Conservation (phyloP, 2,113 vertebrate species). For the Vimba vimba region DNA sequence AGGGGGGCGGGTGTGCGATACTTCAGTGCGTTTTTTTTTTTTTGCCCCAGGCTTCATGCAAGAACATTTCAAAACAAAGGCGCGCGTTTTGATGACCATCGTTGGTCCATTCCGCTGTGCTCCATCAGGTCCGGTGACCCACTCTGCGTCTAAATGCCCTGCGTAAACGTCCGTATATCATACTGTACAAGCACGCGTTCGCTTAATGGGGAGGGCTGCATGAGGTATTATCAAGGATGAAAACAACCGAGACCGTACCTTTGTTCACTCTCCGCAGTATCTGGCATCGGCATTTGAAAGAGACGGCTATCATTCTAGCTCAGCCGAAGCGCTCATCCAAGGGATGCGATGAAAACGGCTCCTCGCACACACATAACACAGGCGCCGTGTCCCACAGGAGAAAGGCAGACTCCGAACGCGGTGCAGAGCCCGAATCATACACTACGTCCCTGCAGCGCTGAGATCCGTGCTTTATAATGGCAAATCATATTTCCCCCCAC, state of each 20-base stretch:
- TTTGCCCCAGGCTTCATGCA: background rate
- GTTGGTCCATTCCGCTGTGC: background rate
- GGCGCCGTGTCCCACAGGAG: constrained; percentile 74
- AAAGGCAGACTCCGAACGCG: constrained; percentile 78
- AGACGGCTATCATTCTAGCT: constrained; percentile 97
- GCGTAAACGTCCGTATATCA: background rate
- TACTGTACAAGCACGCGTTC: background rate
- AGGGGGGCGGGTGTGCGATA: background rate
- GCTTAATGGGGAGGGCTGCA: background rate
- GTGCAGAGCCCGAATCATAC: constrained; percentile 57
- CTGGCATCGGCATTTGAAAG: constrained; percentile 98
- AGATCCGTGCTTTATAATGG: constrained; percentile 48
- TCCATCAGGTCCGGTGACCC: constrained; percentile 19
- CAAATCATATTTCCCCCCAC: constrained; percentile 27
- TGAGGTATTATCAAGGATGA: background rate
- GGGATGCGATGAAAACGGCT: constrained; percentile 76
- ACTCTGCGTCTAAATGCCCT: constrained; percentile 23
- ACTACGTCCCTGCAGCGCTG: constrained; percentile 71
- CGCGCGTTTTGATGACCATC: constrained; percentile 3
- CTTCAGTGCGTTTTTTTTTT: constrained; percentile 29
- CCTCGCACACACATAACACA: constrained; percentile 75
- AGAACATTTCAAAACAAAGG: constrained; percentile 18
- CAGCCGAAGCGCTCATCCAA: constrained; percentile 72
- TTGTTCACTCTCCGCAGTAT: constrained; percentile 95
- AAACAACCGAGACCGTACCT: constrained; percentile 80